phyloP scores from a whole-genome alignment of 2,797 vertebrate genomes.

The Melanotaenia parkinsoni region DNA sequence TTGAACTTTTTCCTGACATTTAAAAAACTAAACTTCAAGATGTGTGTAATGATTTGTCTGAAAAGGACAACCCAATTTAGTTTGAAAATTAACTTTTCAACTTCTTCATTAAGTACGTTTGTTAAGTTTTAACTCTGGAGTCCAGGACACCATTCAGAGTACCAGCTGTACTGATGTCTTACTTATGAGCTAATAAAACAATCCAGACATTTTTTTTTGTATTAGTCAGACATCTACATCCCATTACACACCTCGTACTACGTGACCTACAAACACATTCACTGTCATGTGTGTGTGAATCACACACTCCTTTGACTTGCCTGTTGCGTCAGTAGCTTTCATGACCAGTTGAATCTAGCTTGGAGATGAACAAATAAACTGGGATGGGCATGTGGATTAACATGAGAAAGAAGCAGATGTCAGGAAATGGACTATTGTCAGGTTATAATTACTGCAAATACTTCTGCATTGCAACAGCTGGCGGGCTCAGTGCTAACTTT shows the following conservation, averaged over 20 bases:
- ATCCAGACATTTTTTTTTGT: neutral
- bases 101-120: neutral
- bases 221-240: conserved; percentile 2
- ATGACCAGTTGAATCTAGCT: conserved; percentile 40
- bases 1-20: neutral
- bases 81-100: conserved; percentile 17
- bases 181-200: neutral
- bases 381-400: conserved; percentile 19
- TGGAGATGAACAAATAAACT: conserved; percentile 15
- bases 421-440: conserved; percentile 4
- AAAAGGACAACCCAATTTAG: neutral
- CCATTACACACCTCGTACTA: conserved; percentile 42
- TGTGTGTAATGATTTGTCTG: conserved; percentile 22
- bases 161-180: neutral
- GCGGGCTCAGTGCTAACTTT: conserved; percentile 21
- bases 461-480: neutral
- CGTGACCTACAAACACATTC: conserved; percentile 46
- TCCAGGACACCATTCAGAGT: neutral
- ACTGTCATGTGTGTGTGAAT: conserved; percentile 73
- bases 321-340: conserved; percentile 63
- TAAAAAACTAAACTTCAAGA: neutral
- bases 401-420: neutral
- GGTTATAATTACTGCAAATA: conserved; percentile 2
- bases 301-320: conserved; percentile 41
- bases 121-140: conserved; percentile 16